These are phyloP conservation scores for Tachycineta bicolor DNA, from an alignment of 2,113 vertebrate genomes.

Conservation along the genomic window DNA sequence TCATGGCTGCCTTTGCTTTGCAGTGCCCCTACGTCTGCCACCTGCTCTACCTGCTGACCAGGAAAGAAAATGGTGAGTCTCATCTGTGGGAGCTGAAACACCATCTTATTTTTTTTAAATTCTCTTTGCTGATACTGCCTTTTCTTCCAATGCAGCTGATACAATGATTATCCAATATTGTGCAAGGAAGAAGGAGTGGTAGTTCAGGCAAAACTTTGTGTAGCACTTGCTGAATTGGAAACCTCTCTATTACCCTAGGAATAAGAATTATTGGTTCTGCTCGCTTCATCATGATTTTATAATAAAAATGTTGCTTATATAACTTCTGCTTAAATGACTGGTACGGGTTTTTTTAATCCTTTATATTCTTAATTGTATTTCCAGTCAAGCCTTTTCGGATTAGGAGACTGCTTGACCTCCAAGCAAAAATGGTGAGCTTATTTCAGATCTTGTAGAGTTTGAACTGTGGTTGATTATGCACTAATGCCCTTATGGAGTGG, in stretches of 20 bases:
- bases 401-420: slow-evolving; percentile 87
- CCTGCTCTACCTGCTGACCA: slow-evolving; percentile 90
- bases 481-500: neutral
- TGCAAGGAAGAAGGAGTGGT: neutral
- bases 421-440: slow-evolving; percentile 86
- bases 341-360: neutral
- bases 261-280: neutral
- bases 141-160: neutral
- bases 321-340: neutral
- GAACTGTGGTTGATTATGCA: neutral
- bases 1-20: slow-evolving; percentile 57
- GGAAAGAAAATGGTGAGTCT: slow-evolving; percentile 87
- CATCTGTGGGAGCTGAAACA: neutral
- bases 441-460: neutral
- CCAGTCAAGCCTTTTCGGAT: slow-evolving; percentile 89
- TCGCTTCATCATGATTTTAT: neutral
- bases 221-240: neutral
- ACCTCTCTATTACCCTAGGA: neutral
- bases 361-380: neutral
- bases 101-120: neutral
- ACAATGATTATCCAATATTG: neutral
- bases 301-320: neutral
- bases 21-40: slow-evolving; percentile 91
- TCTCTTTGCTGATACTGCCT: neutral
- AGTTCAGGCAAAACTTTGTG: neutral